Base-by-base conservation (phyloP, 2,797 vertebrate genomes). In the Rhodeus uyekii region DNA sequence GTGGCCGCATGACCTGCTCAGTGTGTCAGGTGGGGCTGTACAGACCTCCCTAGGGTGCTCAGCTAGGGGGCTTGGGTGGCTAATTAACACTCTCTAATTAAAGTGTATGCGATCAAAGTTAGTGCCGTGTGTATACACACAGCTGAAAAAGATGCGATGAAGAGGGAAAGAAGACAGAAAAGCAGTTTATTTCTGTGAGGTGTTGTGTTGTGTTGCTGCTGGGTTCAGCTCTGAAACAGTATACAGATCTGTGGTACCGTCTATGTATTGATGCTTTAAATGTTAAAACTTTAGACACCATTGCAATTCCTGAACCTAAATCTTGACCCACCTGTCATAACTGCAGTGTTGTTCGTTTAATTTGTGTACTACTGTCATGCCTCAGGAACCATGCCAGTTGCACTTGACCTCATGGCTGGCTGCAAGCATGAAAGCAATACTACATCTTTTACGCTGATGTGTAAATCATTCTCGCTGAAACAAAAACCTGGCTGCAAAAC, bases 71-170 rank as follows among this genome's bases (percentile, higher is more conserved):
- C 80, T 53, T 61, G 48, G 69, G 65, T 16, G 34, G 42, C 80
- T 87, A 88, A 88, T 88, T 86, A 88, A 83, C 53, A 68, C 58
- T 64, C 72, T 81, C 80, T 89, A 89, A 89, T 88, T 87, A 89
- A 88, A 77, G 83, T 2, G 67, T 76, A 84, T 73, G 73, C 1
- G 85, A 86, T 89, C 87, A 87, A 87, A 87, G 84, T 67, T 34
- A 75, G 81, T 58, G 48, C 67, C 74, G 76, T 74, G 64, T 16
- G 22, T 38, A 69, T 72, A 53, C 55, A 27, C 64, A 76, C 60
- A 80, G 42, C 53, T 38, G 2, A 78, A 76, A 82, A 39, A 78
- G 60, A 65, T 64, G 39, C 12, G 18, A n/a, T 65, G 36, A 29
- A n/a, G 68, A 39, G 32, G 69, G 38, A 38, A n/a, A 27, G 13